These are phyloP conservation scores for Aegypius monachus DNA, from an alignment of 2,113 vertebrate genomes.

Conservation along the genomic window DNA sequence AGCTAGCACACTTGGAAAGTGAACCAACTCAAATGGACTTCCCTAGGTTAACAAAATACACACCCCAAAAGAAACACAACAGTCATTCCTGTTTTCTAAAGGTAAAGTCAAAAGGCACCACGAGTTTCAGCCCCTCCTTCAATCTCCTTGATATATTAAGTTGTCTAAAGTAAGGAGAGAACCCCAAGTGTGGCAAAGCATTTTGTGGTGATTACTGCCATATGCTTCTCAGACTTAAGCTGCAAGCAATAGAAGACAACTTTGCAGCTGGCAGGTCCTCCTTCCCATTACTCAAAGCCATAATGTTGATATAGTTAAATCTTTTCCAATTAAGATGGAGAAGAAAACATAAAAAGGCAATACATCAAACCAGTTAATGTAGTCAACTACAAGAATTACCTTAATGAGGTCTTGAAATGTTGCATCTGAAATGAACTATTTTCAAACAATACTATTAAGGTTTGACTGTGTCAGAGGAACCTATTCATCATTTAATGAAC, in stretches of 20 bases:
- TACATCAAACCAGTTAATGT: background rate
- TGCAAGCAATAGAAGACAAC: background rate
- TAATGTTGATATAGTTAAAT: background rate
- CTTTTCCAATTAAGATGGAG: slow-evolving; percentile 15
- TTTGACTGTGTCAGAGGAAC: background rate
- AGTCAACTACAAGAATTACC: background rate
- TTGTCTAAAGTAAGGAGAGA: background rate
- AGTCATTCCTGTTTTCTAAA: background rate
- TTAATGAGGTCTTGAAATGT: background rate
- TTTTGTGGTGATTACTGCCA: background rate
- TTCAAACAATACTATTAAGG: slow-evolving; percentile 14
- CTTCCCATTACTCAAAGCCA: background rate
- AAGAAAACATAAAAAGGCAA: background rate
- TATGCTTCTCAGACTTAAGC: background rate
- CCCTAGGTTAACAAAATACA: background rate
- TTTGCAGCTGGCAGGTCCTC: background rate
- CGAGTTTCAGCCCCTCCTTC: background rate
- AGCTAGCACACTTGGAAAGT: background rate
- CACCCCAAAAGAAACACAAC: background rate
- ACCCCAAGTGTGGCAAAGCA: background rate
- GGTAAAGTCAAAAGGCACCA: background rate
- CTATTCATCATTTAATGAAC: slow-evolving; percentile 24
- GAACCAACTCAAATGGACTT: background rate
- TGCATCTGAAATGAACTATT: slow-evolving; percentile 5
- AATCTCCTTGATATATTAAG: background rate